Evolutionary conservation across 2,888 invertebrate genomes (phyloP).

Genomic region (Scaptomyza cyrtandrae): DNA sequence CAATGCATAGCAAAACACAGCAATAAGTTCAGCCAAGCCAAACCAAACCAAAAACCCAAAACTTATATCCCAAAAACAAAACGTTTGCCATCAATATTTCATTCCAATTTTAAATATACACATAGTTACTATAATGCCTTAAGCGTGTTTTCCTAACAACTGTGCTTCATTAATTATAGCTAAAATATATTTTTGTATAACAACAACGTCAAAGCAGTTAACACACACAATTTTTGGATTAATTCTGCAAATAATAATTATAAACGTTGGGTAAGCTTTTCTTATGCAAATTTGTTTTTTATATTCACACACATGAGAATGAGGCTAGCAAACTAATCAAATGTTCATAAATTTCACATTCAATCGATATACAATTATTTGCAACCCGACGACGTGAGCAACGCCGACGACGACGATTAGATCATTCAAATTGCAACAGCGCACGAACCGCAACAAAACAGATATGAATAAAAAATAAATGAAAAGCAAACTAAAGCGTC

Average conservation of each 20-base stretch:
- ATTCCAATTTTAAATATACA: neutral
- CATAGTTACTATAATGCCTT: neutral
- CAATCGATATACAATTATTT: constrained; percentile 39
- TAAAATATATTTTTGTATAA: neutral
- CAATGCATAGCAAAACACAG: constrained; percentile 35
- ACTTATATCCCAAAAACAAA: constrained; percentile 43
- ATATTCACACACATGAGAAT: neutral
- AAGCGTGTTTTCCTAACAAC: constrained; percentile 29
- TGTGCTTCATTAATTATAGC: constrained; percentile 44
- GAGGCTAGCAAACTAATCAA: constrained; percentile 25
- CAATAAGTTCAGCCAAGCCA: constrained; percentile 42
- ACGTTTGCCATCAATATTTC: constrained; percentile 42
- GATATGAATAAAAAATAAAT: constrained; percentile 27
- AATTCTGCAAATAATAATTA: constrained; percentile 41
- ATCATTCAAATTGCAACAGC: constrained; percentile 73
- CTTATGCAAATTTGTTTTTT: neutral
- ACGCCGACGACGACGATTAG: constrained; percentile 60
- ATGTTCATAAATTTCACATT: constrained; percentile 53
- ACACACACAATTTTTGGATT: constrained; percentile 51
- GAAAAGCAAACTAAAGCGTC: constrained; percentile 58
- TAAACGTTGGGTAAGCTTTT: constrained; percentile 39
- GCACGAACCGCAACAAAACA: constrained; percentile 40
- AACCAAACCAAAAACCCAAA: constrained; percentile 35
- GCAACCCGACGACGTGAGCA: constrained; percentile 48
- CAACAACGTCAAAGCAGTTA: neutral